Percentiles rank a stretch among this genome's conserved stretches.
Evolutionary conservation across 2,797 vertebrate genomes (phyloP).

Genomic region (Notolabrus celidotus): DNA sequence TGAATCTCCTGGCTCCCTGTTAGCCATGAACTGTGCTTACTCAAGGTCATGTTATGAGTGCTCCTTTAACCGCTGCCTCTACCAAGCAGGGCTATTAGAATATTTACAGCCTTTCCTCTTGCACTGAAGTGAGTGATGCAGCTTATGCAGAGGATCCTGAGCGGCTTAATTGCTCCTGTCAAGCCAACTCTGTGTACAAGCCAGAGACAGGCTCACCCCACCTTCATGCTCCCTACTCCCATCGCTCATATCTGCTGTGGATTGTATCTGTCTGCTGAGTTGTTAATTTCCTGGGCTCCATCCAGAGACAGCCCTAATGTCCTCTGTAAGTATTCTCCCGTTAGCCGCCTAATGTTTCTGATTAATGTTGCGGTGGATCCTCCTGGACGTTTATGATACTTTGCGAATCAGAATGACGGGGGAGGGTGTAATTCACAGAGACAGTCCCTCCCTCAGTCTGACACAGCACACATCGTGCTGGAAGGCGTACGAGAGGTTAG

Average conservation of each 20-base stretch:
- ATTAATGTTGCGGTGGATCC: constrained; percentile 82
- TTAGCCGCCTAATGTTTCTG: constrained; percentile 83
- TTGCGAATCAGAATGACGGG: constrained; percentile 79
- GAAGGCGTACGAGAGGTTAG: constrained; percentile 24
- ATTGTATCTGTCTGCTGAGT: constrained; percentile 82
- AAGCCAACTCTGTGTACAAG: constrained; percentile 66
- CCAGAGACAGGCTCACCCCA: constrained; percentile 69
- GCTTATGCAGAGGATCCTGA: constrained; percentile 53
- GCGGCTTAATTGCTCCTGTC: constrained; percentile 82
- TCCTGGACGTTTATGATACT: constrained; percentile 83
- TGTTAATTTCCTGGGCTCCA: constrained; percentile 84
- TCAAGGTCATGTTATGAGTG: constrained; percentile 28
- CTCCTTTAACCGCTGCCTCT: constrained; percentile 12
- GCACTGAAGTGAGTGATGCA: constrained; percentile 40
- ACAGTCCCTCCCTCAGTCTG: constrained; percentile 29
- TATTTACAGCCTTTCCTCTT: constrained; percentile 20
- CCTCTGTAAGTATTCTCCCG: constrained; percentile 81
- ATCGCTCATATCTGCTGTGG: constrained; percentile 80
- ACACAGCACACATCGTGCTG: neutral
- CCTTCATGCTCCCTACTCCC: constrained; percentile 74
- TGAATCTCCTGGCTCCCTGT: constrained; percentile 21
- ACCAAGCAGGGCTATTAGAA: constrained; percentile 27
- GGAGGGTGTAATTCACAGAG: constrained; percentile 69
- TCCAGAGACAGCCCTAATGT: constrained; percentile 82
- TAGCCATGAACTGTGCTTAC: constrained; percentile 2